Percentiles rank a stretch among this genome's conserved stretches.
Conservation (phyloP, 2,113 vertebrate species). For the Chamaetylas fuelleborni region DNA sequence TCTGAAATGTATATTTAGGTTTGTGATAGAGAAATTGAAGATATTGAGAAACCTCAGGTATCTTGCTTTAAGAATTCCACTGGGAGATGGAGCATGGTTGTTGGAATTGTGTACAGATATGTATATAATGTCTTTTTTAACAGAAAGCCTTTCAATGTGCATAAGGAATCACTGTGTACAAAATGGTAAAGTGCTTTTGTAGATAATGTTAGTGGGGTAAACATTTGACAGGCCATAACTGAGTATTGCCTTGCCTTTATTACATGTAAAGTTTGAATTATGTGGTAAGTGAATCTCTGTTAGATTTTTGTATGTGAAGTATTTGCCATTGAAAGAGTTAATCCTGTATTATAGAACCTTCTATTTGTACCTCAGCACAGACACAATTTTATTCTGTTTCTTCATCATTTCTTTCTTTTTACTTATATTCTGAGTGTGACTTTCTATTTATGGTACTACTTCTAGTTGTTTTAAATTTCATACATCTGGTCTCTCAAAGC, state of each 20-base stretch:
- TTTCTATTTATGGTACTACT: conserved; percentile 67
- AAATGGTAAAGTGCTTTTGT: conserved; percentile 87
- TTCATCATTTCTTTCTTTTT: conserved; percentile 18
- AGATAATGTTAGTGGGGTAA: conserved; percentile 86
- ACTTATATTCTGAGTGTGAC: conserved; percentile 25
- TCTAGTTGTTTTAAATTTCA: conserved; percentile 61
- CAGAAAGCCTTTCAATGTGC: conserved; percentile 75
- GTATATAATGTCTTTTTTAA: conserved; percentile 91
- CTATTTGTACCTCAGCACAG: conserved; percentile 70
- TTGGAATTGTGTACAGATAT: conserved; percentile 85
- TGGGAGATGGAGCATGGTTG: conserved; percentile 77
- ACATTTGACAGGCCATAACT: conserved; percentile 86
- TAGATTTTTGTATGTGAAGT: conserved; percentile 75
- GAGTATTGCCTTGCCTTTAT: conserved; percentile 88
- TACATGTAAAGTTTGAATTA: conserved; percentile 78
- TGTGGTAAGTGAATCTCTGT: conserved; percentile 69
- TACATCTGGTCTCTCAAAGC: conserved; percentile 49
- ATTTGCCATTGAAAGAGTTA: conserved; percentile 76
- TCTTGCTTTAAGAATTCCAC: conserved; percentile 83
- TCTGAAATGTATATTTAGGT: conserved; percentile 81
- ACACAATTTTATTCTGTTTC: conserved; percentile 24
- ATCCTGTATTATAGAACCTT: conserved; percentile 65
- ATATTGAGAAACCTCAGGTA: conserved; percentile 94
- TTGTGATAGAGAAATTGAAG: conserved; percentile 83
- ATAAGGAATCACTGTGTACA: conserved; percentile 86